Evolutionary conservation across 2,797 vertebrate species (phyloP).

Genomic region (Acanthurus lineatus): DNA sequence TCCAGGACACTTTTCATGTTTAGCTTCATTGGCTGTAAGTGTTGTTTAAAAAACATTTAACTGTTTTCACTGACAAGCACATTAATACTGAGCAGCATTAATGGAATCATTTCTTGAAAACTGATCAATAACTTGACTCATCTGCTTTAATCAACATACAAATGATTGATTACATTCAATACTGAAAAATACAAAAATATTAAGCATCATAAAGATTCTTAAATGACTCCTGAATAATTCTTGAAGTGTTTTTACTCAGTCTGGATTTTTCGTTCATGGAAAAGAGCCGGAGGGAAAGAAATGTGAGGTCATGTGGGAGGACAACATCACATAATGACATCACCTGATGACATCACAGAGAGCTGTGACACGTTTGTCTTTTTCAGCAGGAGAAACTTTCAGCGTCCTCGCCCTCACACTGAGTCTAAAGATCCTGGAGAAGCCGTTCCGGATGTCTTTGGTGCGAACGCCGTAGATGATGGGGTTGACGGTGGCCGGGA

Average conservation of each 20-base stretch:
- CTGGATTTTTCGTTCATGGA: too few relatives aligned
- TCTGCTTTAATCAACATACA: too few relatives aligned
- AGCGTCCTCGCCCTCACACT: conserved; percentile 28
- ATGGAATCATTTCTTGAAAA: neutral
- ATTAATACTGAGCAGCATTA: neutral
- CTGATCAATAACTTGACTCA: too few relatives aligned
- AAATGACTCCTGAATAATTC: too few relatives aligned
- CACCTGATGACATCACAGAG: too few relatives aligned
- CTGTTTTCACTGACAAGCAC: neutral
- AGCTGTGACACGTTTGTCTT: neutral
- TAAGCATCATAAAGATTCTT: too few relatives aligned
- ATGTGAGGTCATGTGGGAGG: neutral
- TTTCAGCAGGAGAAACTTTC: conserved; percentile 47
- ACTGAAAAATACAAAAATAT: too few relatives aligned
- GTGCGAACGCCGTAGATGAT: conserved; percentile 85
- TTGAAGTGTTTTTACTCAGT: too few relatives aligned
- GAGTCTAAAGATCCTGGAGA: conserved; percentile 66
- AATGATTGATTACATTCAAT: too few relatives aligned
- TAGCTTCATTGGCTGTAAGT: too few relatives aligned
- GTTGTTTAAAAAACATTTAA: too few relatives aligned
- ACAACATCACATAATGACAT: neutral
- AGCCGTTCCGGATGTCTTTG: conserved; percentile 76
- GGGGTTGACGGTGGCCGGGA: conserved; percentile 84
- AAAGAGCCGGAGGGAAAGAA: neutral
- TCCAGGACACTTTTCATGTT: neutral